Conservation (phyloP, 2,113 vertebrate species). For the Colaptes auratus region DNA sequence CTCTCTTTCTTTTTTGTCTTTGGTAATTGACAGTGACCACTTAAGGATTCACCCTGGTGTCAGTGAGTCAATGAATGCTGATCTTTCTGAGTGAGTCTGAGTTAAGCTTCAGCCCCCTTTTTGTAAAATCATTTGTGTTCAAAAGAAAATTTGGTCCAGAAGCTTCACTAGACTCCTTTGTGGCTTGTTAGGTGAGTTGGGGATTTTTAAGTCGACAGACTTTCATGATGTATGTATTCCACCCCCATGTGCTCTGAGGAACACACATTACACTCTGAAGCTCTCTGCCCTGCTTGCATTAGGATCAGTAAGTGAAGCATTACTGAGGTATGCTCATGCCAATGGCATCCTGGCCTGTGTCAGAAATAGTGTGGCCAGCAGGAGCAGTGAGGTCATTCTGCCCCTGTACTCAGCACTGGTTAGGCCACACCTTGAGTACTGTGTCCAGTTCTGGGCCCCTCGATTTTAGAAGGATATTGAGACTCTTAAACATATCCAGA, state of each 20-base stretch:
- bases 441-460: no score
- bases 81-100: neutral
- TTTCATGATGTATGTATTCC: neutral
- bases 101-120: neutral
- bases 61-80: neutral
- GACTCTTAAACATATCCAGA: no score
- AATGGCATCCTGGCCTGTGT: no score
- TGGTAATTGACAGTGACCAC: neutral
- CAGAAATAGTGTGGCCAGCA: no score
- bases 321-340: no score
- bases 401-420: no score
- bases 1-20: neutral
- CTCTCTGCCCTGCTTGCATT: neutral
- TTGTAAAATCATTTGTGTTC: neutral
- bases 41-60: neutral
- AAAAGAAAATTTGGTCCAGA: neutral
- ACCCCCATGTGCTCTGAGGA: accelerated
- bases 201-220: neutral
- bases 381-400: no score
- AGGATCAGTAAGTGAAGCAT: neutral
- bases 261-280: neutral
- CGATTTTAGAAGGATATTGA: no score
- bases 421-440: no score
- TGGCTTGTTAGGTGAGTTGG: neutral
- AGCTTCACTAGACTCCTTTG: neutral